Percentiles rank a stretch among this genome's conserved stretches.
Evolutionary conservation across 2,888 invertebrate species (phyloP).

Genomic region (Oscheius sp.): DNA sequence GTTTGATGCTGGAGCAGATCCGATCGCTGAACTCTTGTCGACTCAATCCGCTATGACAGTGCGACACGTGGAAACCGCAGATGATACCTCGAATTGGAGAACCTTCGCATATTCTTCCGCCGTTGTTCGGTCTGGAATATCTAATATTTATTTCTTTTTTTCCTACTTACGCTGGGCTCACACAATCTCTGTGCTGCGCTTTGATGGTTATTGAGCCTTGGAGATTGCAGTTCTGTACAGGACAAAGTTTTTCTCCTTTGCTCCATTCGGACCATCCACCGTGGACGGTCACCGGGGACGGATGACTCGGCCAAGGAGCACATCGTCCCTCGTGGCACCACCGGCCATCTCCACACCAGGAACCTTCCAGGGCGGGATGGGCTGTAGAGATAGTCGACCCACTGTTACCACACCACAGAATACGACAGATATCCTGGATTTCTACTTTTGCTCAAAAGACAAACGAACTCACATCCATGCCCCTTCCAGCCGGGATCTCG

Average conservation of each 20-base stretch:
- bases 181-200: slow-evolving; percentile 69
- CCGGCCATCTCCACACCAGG: slow-evolving; percentile 71
- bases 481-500: slow-evolving; percentile 70
- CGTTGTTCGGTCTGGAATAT: slow-evolving; percentile 71
- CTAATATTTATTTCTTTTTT: neutral
- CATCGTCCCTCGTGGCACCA: slow-evolving; percentile 72
- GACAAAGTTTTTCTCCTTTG: slow-evolving; percentile 61
- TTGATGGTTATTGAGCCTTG: slow-evolving; percentile 66
- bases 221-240: slow-evolving; percentile 70
- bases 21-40: slow-evolving; percentile 69
- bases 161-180: slow-evolving; percentile 69
- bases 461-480: slow-evolving; percentile 56
- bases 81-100: slow-evolving; percentile 68
- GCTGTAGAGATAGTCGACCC: slow-evolving; percentile 73
- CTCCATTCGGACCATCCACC: slow-evolving; percentile 72
- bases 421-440: slow-evolving; percentile 70
- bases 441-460: neutral
- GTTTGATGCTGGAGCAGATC: slow-evolving; percentile 54
- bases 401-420: slow-evolving; percentile 73
- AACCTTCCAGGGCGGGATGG: slow-evolving; percentile 73
- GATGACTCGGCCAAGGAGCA: slow-evolving; percentile 57
- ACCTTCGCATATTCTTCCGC: slow-evolving; percentile 67
- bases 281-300: slow-evolving; percentile 56
- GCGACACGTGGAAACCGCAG: slow-evolving; percentile 61
- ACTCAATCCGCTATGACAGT: slow-evolving; percentile 50